Conservation (phyloP, 2,797 vertebrate genomes). For the Poeciliopsis presidionis region DNA sequence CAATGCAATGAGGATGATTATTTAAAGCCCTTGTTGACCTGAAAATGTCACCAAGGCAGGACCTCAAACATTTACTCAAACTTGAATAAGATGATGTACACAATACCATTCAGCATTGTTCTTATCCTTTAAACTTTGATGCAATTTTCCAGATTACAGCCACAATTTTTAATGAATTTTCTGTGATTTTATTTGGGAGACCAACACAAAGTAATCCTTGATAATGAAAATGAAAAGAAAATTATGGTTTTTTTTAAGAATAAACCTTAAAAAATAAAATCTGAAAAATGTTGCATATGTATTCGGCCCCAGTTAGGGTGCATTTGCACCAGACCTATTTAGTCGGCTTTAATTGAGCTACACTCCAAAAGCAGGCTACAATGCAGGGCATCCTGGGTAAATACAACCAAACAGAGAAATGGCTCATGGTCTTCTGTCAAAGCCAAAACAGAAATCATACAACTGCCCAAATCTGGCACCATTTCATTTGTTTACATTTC, state of each 20-base stretch:
- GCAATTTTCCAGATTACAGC: background rate
- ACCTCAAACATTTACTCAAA: background rate
- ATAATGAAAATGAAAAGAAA: background rate
- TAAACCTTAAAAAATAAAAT: background rate
- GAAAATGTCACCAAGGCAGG: background rate
- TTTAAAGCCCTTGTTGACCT: background rate
- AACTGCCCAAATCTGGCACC: too few relatives aligned
- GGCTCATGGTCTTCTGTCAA: too few relatives aligned
- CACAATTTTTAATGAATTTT: background rate
- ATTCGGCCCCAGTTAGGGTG: background rate
- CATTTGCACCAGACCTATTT: too few relatives aligned
- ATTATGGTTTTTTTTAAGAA: background rate
- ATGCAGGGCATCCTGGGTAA: too few relatives aligned
- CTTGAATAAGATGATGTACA: background rate
- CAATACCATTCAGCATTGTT: background rate
- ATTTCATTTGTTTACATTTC: too few relatives aligned
- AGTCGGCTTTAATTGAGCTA: too few relatives aligned
- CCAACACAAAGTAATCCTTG: background rate
- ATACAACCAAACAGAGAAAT: too few relatives aligned
- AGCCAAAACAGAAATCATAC: too few relatives aligned
- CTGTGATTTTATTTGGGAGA: background rate
- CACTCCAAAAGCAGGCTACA: too few relatives aligned
- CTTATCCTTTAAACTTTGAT: background rate
- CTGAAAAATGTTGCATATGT: background rate
- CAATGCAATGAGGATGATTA: background rate